Conservation (phyloP, 2,113 vertebrate genomes). For the Carettochelys insculpta region DNA sequence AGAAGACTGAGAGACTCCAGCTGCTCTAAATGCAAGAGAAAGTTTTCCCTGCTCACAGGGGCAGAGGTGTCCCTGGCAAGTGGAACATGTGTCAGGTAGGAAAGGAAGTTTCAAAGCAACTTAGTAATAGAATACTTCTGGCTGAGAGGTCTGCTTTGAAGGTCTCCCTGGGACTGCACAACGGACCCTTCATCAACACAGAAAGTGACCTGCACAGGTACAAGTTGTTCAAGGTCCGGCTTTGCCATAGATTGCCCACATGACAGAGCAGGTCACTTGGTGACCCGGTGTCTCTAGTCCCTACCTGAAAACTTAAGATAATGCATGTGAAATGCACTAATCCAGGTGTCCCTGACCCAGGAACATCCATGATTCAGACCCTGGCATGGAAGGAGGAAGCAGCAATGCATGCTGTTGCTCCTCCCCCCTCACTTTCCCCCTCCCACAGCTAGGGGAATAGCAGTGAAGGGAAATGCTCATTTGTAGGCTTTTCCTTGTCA, state of each 20-base stretch:
- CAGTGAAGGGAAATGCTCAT: too few species aligned
- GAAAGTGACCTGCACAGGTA: neutral
- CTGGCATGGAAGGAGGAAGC: too few species aligned
- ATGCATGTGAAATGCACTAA: too few species aligned
- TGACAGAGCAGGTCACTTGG: neutral
- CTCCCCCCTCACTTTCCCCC: too few species aligned
- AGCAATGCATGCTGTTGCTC: too few species aligned
- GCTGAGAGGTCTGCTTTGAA: neutral
- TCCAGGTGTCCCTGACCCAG: too few species aligned
- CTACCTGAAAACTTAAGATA: neutral
- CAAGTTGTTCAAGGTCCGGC: neutral
- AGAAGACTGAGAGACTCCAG: neutral
- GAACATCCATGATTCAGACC: too few species aligned
- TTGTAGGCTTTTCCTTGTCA: too few species aligned
- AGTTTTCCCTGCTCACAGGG: neutral
- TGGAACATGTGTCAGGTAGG: neutral
- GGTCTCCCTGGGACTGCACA: neutral
- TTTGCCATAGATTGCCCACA: neutral
- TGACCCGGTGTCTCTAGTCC: neutral
- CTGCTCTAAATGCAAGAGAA: neutral
- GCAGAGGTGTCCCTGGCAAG: neutral
- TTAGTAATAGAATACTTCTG: neutral
- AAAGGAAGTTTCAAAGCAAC: neutral
- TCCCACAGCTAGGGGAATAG: too few species aligned
- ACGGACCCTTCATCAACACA: neutral